These are phyloP conservation scores for Emesis furor DNA, from an alignment of 2,888 invertebrate species.

Conservation along the genomic window DNA sequence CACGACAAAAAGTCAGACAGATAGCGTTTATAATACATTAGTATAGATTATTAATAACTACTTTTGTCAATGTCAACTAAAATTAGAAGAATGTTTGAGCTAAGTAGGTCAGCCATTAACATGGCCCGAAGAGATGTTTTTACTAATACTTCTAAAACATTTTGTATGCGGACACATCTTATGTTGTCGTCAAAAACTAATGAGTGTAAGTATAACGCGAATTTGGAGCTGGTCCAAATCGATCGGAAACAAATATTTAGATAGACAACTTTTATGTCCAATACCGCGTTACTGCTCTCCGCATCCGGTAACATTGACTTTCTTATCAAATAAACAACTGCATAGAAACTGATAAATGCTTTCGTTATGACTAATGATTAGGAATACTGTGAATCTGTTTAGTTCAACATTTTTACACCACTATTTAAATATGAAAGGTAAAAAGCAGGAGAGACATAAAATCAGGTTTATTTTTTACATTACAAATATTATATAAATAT, in stretches of 20 bases:
- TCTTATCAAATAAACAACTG: slow-evolving; percentile 87
- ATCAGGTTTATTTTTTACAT: too few species aligned
- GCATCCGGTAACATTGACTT: slow-evolving; percentile 91
- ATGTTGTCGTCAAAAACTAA: not conserved
- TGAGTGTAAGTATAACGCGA: not conserved
- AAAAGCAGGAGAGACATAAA: too few species aligned
- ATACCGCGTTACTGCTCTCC: slow-evolving; percentile 86
- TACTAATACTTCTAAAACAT: not conserved
- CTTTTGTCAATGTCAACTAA: too few species aligned
- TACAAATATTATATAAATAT: too few species aligned
- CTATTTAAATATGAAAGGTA: not conserved
- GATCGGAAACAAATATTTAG: not conserved
- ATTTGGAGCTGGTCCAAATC: not conserved
- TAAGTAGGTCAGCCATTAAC: not conserved
- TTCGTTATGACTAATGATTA: not conserved
- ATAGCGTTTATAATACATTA: too few species aligned
- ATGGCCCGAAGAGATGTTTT: not conserved
- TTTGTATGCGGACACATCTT: not conserved
- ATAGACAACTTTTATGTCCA: not conserved
- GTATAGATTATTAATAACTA: too few species aligned
- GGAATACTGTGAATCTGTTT: slow-evolving; percentile 69
- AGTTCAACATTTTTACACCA: slow-evolving; percentile 61
- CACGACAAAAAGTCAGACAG: too few species aligned
- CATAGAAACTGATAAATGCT: slow-evolving; percentile 79
- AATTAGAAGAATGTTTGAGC: not conserved